Evolutionary conservation across 1,140 invertebrate species (phyloP), one percentile per base, ranked within the genome.

Genomic region (Drosophila albomicans): DNA sequence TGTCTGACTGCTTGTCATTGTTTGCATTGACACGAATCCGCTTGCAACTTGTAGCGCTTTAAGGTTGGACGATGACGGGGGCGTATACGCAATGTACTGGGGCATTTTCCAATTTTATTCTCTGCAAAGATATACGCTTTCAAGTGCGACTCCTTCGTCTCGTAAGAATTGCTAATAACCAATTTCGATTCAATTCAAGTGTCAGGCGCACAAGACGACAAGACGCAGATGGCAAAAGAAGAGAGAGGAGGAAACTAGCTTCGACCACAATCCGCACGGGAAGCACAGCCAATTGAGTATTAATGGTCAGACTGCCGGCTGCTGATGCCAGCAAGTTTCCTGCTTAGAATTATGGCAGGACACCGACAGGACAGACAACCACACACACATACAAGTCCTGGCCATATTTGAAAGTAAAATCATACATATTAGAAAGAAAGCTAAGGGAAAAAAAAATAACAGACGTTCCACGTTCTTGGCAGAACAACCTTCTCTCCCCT

Each of bases 181-280:
- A 89, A 89, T 89, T 89, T 89, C 85, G 78, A 89, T 89, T 89
- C 85, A 89, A 89, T 89, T 89, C 85, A 89, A 89, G 85, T 89
- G 85, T 89, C 85, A 89, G 85, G 71, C 11, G 74, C 41, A 84
- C 85, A 89, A 89, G 85, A 89, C 81, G 85, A 76, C 86, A 81
- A 25, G 20, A 73, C 84, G 70, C 68, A 78, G 80, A 69, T 78
- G 51, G 51, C 28, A 46, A 43, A 20, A 15, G 43, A 30, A 4
- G 20, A 2, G 2, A 20, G 16, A 54, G 43, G 28, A n/a, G 52
- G 10, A 38, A 5, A 28, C 35, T 46, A 49, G 51, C 67, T 51
- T 45, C 81, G 69, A 78, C 81, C 85, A 84, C 85, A 88, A 81
- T 84, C 85, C 85, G 77, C 85, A 84, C 85, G 85, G 85, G 85